Evolutionary conservation across 2,797 vertebrate genomes (phyloP).

Genomic region (Anas capensis): DNA sequence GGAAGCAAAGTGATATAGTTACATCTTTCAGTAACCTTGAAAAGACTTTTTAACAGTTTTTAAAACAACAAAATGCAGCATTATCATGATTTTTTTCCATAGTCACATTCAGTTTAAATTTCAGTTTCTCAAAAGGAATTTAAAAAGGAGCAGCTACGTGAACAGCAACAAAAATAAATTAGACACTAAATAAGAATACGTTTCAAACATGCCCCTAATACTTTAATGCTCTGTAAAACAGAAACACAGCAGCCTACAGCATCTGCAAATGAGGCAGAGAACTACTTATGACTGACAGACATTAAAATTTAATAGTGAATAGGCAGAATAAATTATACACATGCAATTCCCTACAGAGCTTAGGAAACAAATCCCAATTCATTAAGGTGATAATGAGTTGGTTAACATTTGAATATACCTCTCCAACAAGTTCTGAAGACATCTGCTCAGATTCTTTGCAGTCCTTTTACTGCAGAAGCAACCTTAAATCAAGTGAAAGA

Average conservation of each 20-base stretch:
- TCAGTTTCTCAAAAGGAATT: not conserved
- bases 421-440: conserved; percentile 38
- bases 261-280: not conserved
- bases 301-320: conserved; percentile 40
- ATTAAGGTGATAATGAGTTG: conserved; percentile 66
- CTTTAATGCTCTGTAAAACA: not conserved
- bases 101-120: not conserved
- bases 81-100: not conserved
- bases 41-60: not conserved
- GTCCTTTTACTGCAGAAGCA: not conserved
- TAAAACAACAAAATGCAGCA: not conserved
- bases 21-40: not conserved
- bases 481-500: not conserved
- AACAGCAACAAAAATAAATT: not conserved
- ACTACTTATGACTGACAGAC: conserved; percentile 42
- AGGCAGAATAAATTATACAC: conserved; percentile 38
- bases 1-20: conserved; percentile 57
- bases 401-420: conserved; percentile 60
- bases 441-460: conserved; percentile 10
- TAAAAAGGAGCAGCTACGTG: not conserved
- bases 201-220: not conserved
- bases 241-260: conserved; percentile 31
- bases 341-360: conserved; percentile 45
- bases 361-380: conserved; percentile 59
- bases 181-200: not conserved